Percentiles rank a stretch among this genome's conserved stretches.
phyloP scores from a whole-genome alignment of 23 tunicate genomes.

The Trididemnum miniatum region DNA sequence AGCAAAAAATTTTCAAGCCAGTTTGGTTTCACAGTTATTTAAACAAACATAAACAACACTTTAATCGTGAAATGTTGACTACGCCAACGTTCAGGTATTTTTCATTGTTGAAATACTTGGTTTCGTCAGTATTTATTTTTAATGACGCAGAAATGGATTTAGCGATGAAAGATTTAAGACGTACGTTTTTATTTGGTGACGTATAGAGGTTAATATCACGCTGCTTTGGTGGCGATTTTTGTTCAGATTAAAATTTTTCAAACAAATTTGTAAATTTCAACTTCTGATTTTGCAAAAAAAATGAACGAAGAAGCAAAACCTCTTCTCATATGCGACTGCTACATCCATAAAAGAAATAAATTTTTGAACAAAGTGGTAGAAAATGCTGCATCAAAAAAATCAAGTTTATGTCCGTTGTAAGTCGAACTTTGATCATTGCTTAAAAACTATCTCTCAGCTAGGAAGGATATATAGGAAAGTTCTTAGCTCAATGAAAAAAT shows the following conservation, averaged over 20 bases:
- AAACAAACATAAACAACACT: too few relatives aligned
- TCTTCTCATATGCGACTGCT: slow-evolving; percentile 42
- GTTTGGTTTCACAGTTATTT: too few relatives aligned
- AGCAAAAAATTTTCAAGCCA: too few relatives aligned
- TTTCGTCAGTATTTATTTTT: background rate
- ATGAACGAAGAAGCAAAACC: background rate
- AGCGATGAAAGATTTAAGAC: background rate
- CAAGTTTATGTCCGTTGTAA: slow-evolving; percentile 48
- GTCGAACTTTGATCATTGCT: background rate
- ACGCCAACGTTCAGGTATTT: too few relatives aligned
- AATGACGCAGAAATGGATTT: background rate
- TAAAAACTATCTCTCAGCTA: too few relatives aligned
- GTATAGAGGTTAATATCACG: background rate
- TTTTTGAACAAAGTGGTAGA: slow-evolving; percentile 38
- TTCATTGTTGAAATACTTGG: background rate
- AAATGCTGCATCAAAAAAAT: slow-evolving; percentile 45
- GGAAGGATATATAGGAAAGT: too few relatives aligned
- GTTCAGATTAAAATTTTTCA: too few relatives aligned
- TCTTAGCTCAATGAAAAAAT: too few relatives aligned
- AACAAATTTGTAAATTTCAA: background rate
- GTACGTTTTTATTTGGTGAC: background rate
- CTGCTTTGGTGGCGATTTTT: background rate
- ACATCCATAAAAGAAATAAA: slow-evolving; percentile 40
- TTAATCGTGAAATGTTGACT: too few relatives aligned
- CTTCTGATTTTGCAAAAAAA: background rate